Evolutionary conservation across 2,888 invertebrate genomes (phyloP).

Genomic region (Diploptera punctata): DNA sequence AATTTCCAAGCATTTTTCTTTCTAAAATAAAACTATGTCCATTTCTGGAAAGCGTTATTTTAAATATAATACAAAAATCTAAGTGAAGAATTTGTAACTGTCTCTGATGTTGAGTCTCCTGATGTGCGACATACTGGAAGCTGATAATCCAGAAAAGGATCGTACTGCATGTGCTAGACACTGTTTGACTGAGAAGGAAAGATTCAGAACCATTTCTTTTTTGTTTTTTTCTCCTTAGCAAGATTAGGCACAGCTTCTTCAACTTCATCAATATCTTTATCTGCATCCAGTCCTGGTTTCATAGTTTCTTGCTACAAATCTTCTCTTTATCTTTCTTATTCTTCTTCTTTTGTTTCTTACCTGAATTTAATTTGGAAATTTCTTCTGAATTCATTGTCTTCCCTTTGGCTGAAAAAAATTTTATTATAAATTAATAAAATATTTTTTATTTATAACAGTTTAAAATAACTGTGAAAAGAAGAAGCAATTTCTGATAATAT

Average conservation of each 20-base stretch:
- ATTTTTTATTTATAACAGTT: neutral
- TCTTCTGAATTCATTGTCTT: slow-evolving; percentile 47
- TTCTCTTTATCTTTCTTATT: slow-evolving; percentile 59
- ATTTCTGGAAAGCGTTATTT: too few relatives aligned
- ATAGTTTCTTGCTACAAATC: slow-evolving; percentile 56
- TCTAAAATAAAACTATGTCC: too few relatives aligned
- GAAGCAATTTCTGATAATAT: neutral
- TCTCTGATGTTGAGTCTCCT: too few relatives aligned
- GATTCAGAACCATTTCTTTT: slow-evolving; percentile 60
- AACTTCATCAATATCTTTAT: slow-evolving; percentile 66
- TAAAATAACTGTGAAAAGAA: neutral
- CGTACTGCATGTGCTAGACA: too few relatives aligned
- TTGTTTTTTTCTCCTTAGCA: slow-evolving; percentile 51
- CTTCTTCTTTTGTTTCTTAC: slow-evolving; percentile 61
- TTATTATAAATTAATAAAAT: neutral
- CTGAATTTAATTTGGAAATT: slow-evolving; percentile 52
- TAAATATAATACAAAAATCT: too few relatives aligned
- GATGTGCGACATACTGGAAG: too few relatives aligned
- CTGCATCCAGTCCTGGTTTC: slow-evolving; percentile 58
- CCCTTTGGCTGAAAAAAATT: slow-evolving; percentile 16
- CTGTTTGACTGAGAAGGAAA: too few relatives aligned
- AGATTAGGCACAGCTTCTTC: slow-evolving; percentile 48
- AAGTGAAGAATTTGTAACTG: too few relatives aligned
- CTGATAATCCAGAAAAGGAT: too few relatives aligned
- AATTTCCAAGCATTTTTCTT: too few relatives aligned